Percentiles rank a stretch among this genome's conserved stretches.
These are phyloP conservation scores for Equus quagga DNA, from an alignment of 2,113 vertebrate genomes.

Conservation along the genomic window DNA sequence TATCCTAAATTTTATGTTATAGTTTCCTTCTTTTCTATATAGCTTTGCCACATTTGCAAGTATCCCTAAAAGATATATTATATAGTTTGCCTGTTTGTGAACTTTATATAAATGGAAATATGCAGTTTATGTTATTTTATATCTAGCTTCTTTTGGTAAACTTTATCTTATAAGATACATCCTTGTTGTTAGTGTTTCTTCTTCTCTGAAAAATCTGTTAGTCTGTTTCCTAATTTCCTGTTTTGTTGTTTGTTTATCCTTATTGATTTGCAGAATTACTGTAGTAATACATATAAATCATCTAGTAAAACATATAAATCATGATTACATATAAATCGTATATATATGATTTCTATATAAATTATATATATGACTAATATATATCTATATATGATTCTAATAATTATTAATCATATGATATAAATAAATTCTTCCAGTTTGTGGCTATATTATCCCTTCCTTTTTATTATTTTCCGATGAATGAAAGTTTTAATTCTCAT, in stretches of 20 bases:
- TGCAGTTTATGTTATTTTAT: not conserved
- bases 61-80: not conserved
- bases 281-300: not conserved
- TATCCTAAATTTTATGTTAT: not conserved
- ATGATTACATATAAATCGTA: not conserved
- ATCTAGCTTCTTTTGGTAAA: not conserved
- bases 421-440: not conserved
- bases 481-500: not conserved
- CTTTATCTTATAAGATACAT: not conserved
- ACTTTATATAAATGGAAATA: not conserved
- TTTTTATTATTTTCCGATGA: not conserved
- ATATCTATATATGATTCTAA: not conserved
- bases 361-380: not conserved
- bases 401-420: not conserved
- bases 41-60: not conserved
- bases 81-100: not conserved
- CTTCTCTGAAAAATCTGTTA: not conserved
- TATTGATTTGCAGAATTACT: not conserved
- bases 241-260: not conserved
- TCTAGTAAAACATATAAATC: not conserved
- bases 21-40: not conserved
- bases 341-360: not conserved
- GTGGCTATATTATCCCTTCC: not conserved
- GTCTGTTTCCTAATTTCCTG: not conserved
- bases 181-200: not conserved